Evolutionary conservation across 2,888 invertebrate genomes (phyloP), one percentile per base, ranked within the genome.

Genomic region (Cheilosia vernalis): DNA sequence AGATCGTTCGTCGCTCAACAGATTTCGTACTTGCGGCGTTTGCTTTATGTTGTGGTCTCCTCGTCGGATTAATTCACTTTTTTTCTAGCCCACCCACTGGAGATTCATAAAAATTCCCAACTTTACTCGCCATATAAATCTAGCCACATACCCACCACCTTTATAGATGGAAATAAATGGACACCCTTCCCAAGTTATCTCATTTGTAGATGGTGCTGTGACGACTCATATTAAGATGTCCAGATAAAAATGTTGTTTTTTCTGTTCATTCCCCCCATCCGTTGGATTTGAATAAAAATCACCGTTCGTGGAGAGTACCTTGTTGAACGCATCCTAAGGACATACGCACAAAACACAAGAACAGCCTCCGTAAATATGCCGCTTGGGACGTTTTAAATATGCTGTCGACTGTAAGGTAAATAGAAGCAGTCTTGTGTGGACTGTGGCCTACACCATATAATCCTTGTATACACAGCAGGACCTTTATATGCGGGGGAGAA

Each of bases 171-270:
- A 76, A 81, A 76, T 64, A 76, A 82, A 77, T 55, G 66, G 47
- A 44, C 40, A 37, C 76, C 76, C 56, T 42, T 66, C 58, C 5
- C 42, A 37, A 37, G 56, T 81, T 85, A 85, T 85, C 85, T 85
- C 76, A 76, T 85, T 85, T 85, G 76, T 49, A 77, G 85, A 81
- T 85, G 85, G 85, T 81, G 85, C 77, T 81, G 81, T 81, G 85
- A 85, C 81, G 85, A 81, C 55, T 77, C 85, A 37, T 77, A 85
- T 85, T 85, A 85, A 85, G 85, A 85, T 85, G 77, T 61, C 77
- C 76, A 55, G 85, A 85, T 85, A 85, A 55, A 72, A 72, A 21
- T 21, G 21, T 21, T 21, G 47, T 74, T 21, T 30, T 70, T 64
- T 33, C 10, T 73, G 13, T 13, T 21, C 27, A 19, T 21, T 17